Percentiles rank a stretch among this genome's conserved stretches.
phyloP scores from a whole-genome alignment of 2,113 vertebrate species.

The Chionis minor region DNA sequence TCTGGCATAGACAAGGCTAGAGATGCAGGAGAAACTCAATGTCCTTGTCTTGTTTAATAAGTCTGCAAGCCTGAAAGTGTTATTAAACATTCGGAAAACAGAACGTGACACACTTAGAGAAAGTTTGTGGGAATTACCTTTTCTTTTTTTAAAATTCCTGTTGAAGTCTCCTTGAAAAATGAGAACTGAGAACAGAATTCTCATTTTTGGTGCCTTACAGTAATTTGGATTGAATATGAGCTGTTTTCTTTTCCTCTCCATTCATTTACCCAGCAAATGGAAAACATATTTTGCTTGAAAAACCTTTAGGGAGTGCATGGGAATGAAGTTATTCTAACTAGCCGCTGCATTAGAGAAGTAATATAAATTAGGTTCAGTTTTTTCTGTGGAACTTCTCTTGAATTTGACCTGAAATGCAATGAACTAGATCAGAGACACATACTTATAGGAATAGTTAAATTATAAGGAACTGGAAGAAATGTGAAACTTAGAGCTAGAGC shows the following conservation, averaged over 20 bases:
- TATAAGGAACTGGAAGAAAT: neutral
- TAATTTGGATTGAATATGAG: neutral
- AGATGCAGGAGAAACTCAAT: conserved; percentile 14
- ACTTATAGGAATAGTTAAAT: neutral
- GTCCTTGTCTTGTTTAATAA: conserved; percentile 56
- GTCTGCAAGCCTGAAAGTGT: neutral
- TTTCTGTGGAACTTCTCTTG: neutral
- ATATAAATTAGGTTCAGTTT: neutral
- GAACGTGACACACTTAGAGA: neutral
- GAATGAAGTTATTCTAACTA: neutral
- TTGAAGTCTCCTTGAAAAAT: neutral
- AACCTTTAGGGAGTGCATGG: neutral
- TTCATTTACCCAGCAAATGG: neutral
- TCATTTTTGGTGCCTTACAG: neutral
- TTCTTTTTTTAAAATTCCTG: neutral
- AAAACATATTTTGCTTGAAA: neutral
- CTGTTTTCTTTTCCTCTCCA: neutral
- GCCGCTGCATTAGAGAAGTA: neutral
- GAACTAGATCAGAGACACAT: neutral
- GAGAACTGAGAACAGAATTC: neutral
- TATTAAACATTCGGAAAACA: conserved; percentile 46
- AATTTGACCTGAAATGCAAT: neutral
- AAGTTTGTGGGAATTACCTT: neutral
- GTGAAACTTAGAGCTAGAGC: neutral
- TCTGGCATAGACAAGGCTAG: neutral